Evolutionary conservation across 1,140 invertebrate genomes (phyloP), one percentile per base, ranked within the genome.

Genomic region (Danaus plexippus): DNA sequence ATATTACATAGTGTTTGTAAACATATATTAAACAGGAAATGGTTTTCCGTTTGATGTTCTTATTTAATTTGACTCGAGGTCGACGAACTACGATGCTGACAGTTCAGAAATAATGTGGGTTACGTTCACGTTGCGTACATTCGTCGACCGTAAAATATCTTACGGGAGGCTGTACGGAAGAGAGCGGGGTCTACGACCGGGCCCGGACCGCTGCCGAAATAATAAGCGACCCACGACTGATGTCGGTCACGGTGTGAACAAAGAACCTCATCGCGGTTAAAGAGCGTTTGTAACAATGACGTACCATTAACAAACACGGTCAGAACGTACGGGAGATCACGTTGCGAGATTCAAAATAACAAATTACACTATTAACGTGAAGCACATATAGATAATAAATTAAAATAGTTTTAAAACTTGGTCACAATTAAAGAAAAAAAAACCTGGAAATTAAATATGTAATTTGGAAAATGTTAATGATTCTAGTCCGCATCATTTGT

Each of bases 31-130:
- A 62, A 53, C 67, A 79, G 75, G 80, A 80, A 81, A 77, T 74
- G 65, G 65, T 72, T 73, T 75, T 66, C 58, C 76, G 77, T 74
- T 71, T 69, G 75, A 78, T 78, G 80, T 67, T 83, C 78, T 75
- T 79, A 79, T 79, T 80, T 80, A 76, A 68, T 76, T 76, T 74
- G 65, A 69, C 63, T 55, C 66, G 73, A 69, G 81, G 71, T 78
- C 81, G 80, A 77, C 70, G 83, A 84, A 77, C 84, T 78, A 75
- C 71, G 70, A 66, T 77, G 76, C 84, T 80, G 81, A 85, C 84
- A 84, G 81, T 87, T 87, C 79, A 81, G 85, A 85, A 85, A 79
- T 84, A 76, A 87, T 84, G 81, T 85, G 69, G 84, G 84, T 85
- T 85, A 87, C 81, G 84, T 78, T 85, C 80, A 78, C 73, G 77